Evolutionary conservation across 2,888 invertebrate genomes (phyloP).

Genomic region (Drosophila tanythrix): DNA sequence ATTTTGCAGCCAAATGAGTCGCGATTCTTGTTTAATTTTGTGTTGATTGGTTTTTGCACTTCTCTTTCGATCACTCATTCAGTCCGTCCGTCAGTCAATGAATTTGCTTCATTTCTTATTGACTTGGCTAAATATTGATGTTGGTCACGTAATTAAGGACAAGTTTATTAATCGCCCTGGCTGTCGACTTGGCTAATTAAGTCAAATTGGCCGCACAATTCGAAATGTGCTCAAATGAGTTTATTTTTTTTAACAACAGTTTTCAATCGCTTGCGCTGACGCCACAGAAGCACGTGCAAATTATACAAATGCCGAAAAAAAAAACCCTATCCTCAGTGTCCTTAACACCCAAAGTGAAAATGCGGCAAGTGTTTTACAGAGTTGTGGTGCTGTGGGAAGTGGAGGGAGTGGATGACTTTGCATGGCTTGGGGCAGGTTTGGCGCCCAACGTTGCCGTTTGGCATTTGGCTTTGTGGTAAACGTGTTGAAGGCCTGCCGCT

Average conservation of each 20-base stretch:
- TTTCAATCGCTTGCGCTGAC: slow-evolving; percentile 8
- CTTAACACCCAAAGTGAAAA: slow-evolving; percentile 60
- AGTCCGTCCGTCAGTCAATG: slow-evolving; percentile 29
- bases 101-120: slow-evolving; percentile 27
- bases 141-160: slow-evolving; percentile 72
- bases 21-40: slow-evolving; percentile 66
- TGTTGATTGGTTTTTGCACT: slow-evolving; percentile 67
- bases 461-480: slow-evolving; percentile 71
- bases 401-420: neutral
- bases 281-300: slow-evolving; percentile 51
- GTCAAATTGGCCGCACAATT: slow-evolving; percentile 65
- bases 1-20: slow-evolving; percentile 69
- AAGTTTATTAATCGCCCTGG: slow-evolving; percentile 70
- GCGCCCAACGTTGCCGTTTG: slow-evolving; percentile 46
- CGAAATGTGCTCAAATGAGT: slow-evolving; percentile 48
- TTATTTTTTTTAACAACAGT: slow-evolving; percentile 14
- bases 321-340: slow-evolving; percentile 13
- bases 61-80: slow-evolving; percentile 15
- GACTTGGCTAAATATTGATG: slow-evolving; percentile 38
- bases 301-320: slow-evolving; percentile 18
- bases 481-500: slow-evolving; percentile 59
- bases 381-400: neutral
- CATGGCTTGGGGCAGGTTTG: slow-evolving; percentile 29
- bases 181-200: slow-evolving; percentile 61
- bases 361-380: slow-evolving; percentile 48